Conservation (phyloP, 37 sponge, comb jelly and placozoan species). For the Lycopodina hypogea region DNA sequence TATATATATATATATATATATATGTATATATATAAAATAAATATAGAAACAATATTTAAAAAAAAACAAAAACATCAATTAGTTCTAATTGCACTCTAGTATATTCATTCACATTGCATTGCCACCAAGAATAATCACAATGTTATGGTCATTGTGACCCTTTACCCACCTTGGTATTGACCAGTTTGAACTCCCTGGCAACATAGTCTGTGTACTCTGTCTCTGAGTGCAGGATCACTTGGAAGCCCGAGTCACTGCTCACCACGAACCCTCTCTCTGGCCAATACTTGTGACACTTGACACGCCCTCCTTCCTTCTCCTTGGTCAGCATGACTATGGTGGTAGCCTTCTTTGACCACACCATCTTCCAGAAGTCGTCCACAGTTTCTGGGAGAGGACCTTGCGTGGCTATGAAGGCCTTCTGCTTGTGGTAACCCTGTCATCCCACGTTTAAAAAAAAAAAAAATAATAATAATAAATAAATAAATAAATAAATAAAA, state of each 20-base stretch:
- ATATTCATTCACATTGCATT: no score
- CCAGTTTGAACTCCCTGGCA: constrained; percentile 78
- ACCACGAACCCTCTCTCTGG: constrained; percentile 78
- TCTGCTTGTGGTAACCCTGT: constrained; percentile 68
- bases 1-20: no score
- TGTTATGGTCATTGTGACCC: no score
- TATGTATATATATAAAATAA: no score
- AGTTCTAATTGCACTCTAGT: no score
- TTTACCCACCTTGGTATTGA: constrained; percentile 60
- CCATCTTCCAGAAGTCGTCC: constrained; percentile 93
- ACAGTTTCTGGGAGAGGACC: constrained; percentile 91
- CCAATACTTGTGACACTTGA: constrained; percentile 90
- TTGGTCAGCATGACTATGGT: constrained; percentile 89
- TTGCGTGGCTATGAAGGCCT: constrained; percentile 89
- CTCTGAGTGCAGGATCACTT: constrained; percentile 46
- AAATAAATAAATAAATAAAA: neutral
- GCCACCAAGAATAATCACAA: no score
- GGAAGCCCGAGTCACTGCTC: constrained; percentile 32
- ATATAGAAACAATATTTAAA: no score
- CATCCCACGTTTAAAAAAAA: neutral
- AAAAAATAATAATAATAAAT: neutral
- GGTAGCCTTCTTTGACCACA: constrained; percentile 83
- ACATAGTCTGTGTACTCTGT: constrained; percentile 62
- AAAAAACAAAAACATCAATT: no score
- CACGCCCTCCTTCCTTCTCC: constrained; percentile 62